Evolutionary conservation across 2,888 invertebrate genomes (phyloP).

Genomic region (Dusona sp.): DNA sequence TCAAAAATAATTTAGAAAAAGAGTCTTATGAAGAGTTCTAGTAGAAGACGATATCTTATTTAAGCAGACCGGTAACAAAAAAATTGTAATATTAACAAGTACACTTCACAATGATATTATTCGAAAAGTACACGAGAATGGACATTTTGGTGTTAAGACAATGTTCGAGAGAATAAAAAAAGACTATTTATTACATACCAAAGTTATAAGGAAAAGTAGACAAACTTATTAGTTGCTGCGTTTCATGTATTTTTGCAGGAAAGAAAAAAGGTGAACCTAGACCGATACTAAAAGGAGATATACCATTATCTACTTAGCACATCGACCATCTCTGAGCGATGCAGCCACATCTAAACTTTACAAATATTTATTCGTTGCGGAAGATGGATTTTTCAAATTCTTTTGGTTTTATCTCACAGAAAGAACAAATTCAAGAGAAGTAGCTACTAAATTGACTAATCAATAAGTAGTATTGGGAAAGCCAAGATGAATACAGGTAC

Average conservation of each 20-base stretch:
- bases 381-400: not conserved
- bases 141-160: not conserved
- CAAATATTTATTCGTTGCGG: not conserved
- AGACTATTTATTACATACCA: not conserved
- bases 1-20: not conserved
- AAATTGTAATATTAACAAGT: not conserved
- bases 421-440: not conserved
- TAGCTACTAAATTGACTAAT: slow-evolving; percentile 68
- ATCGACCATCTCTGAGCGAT: not conserved
- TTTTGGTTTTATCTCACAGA: not conserved
- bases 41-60: not conserved
- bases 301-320: not conserved
- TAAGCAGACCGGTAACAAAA: not conserved
- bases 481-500: slow-evolving; percentile 78
- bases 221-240: not conserved
- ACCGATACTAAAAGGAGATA: not conserved
- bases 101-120: not conserved
- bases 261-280: not conserved
- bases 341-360: not conserved
- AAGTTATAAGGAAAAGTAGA: not conserved
- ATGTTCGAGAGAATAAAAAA: not conserved
- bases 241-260: not conserved
- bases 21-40: not conserved
- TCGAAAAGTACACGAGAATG: slow-evolving; percentile 1
- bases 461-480: slow-evolving; percentile 80